Evolutionary conservation across 2,888 invertebrate species (phyloP), one percentile per base, ranked within the genome.

Genomic region (Acrobasis consociella): DNA sequence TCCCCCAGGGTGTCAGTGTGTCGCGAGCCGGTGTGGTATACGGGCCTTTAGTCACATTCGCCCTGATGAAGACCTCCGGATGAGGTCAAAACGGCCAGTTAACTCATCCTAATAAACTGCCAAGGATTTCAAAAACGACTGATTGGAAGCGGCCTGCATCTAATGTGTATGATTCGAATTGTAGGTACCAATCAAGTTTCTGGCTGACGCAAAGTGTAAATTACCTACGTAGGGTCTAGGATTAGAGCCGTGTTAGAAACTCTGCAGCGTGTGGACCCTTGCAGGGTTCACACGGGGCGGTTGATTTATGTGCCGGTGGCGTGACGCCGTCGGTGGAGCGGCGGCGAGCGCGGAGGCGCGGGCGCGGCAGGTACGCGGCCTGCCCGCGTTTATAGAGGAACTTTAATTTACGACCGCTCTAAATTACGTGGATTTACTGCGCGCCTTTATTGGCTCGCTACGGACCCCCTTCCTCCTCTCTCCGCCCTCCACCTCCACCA

Each of bases 351-450:
- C 75, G 76, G 82, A 78, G 75, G 72, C 70, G 73, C 75, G 78
- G 76, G 78, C 82, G 83, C 79, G 89, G 86, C 88, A 87, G 87
- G 88, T 86, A 89, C 88, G 83, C 79, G 81, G 77, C 79, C 82
- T 75, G 82, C 78, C 76, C 82, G 81, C 83, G 80, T 90, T 90
- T 91, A 91, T 86, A 87, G 89, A 89, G 83, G 90, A 91, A 92
- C 91, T 88, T 83, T 89, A 87, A 91, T 91, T 91, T 92, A 92
- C 82, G 77, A 83, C 86, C 81, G 90, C 91, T 87, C 91, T 91
- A 92, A 91, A 92, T 91, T 87, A 91, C 89, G 88, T 91, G 89
- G 91, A 92, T 92, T 92, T 92, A 91, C 89, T 84, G 89, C 90
- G 83, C 80, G 85, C 81, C 86, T 92, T 92, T 92, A 92, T 92